Percentiles rank a stretch among this genome's conserved stretches.
phyloP scores from a whole-genome alignment of 2,888 invertebrate genomes.

The Sceliomorpha sp. region DNA sequence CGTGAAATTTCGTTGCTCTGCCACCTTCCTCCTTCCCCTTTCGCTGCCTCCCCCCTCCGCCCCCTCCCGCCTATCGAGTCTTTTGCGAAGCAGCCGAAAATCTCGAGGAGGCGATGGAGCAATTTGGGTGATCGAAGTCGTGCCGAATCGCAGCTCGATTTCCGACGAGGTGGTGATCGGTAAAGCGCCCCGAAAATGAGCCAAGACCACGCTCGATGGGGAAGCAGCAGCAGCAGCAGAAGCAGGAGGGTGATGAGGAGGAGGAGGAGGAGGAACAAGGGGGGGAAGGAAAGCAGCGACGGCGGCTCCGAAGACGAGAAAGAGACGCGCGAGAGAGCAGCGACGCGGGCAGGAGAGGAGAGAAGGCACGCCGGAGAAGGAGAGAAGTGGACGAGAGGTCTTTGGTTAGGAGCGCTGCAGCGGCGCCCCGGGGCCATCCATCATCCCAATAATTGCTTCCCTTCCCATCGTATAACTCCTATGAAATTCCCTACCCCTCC shows the following conservation, averaged over 20 bases:
- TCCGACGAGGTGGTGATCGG: constrained; percentile 43
- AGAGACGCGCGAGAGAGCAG: no score
- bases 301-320: constrained; percentile 46
- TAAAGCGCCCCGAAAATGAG: constrained; percentile 28
- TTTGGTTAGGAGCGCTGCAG: constrained; percentile 72
- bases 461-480: constrained; percentile 69
- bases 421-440: constrained; percentile 78
- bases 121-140: constrained; percentile 45
- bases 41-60: background rate
- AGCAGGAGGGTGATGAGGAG: constrained; percentile 50
- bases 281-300: no score
- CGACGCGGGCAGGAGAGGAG: constrained; percentile 48
- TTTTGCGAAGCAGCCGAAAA: background rate
- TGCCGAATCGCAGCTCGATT: constrained; percentile 53
- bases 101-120: constrained; percentile 25
- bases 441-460: constrained; percentile 77
- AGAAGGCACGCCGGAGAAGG: constrained; percentile 55
- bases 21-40: background rate
- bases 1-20: no score
- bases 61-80: background rate
- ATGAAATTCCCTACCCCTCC: constrained; percentile 58
- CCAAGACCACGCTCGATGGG: no score
- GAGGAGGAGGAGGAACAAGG: no score
- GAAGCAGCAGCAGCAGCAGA: constrained; percentile 18
- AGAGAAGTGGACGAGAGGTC: constrained; percentile 59